Base-by-base conservation (phyloP, 2,113 vertebrate genomes). In the Silurus asotus region DNA sequence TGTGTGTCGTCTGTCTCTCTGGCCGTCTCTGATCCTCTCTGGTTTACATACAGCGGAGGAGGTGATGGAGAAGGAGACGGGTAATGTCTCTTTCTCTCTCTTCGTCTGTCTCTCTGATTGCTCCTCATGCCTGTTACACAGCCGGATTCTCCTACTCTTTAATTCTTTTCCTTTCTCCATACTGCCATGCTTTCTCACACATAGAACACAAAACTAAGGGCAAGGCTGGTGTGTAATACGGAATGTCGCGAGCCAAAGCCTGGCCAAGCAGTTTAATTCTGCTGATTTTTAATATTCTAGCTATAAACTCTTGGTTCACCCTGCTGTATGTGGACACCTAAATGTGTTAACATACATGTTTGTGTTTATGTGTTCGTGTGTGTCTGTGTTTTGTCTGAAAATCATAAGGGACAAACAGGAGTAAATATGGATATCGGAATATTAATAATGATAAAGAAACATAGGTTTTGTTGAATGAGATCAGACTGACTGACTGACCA, bases 271-370 rank as follows among this genome's bases (percentile, higher is more conserved):
- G 80, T 56, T 82, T 65, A 25, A 45, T 61, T 64, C 45, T 53
- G 79, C 82, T 82, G 61, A 77, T 76, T 62, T 58, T 61, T 55
- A 9, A 28, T 5, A 8, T 48, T 77, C 25, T 37, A 80, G 86
- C 84, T 69, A 14, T 77, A 72, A 86, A 82, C 86, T 89, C 84
- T 86, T 88, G 89, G 84, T 88, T 62, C 69, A 84, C 70, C 76
- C 84, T 84, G 53, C 84, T 77, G 87, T 89, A 88, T 89, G 89
- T 88, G 89, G 86, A 89, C 88, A 89, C 84, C 87, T 89, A 88
- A 84, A 86, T 84, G 86, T 89, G 84, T 87, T 89, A 88, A 84
- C 86, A 88, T 87, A 88, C 81, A 20, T 88, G 75, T 85, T 88
- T 89, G 89, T 89, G 89, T 89, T 77, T 88, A 86, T 89, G 87